phyloP scores from a whole-genome alignment of 2,888 invertebrate species.

The Parthenolecanium corni region DNA sequence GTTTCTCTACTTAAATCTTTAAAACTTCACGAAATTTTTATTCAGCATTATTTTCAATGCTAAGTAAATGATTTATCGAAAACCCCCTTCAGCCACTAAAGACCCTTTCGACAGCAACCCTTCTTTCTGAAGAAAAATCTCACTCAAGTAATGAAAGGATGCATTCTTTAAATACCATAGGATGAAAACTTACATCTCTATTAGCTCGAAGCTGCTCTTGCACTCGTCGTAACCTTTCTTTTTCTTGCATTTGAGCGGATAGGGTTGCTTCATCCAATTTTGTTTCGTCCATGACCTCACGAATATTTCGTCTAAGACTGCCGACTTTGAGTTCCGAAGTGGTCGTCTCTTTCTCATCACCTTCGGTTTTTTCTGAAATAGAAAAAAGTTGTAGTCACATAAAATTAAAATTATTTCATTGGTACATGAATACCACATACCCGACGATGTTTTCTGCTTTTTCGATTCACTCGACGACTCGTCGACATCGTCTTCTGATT shows the following conservation, averaged over 20 bases:
- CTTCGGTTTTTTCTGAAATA: slow-evolving; percentile 36
- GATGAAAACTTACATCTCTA: slow-evolving; percentile 47
- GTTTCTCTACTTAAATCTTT: too few species aligned
- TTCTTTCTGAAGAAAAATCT: too few species aligned
- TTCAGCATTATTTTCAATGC: too few species aligned
- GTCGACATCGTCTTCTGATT: background rate
- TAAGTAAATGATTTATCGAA: too few species aligned
- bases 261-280: slow-evolving; percentile 85
- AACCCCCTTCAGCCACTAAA: too few species aligned
- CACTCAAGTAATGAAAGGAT: too few species aligned
- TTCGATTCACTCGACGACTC: slow-evolving; percentile 7
- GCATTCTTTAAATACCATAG: too few species aligned
- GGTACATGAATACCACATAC: background rate
- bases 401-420: background rate
- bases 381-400: background rate
- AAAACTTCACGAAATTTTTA: too few species aligned
- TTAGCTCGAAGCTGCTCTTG: slow-evolving; percentile 76
- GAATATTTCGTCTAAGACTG: slow-evolving; percentile 71
- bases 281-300: slow-evolving; percentile 87
- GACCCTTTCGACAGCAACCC: too few species aligned
- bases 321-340: slow-evolving; percentile 41
- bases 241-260: slow-evolving; percentile 84
- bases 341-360: slow-evolving; percentile 37
- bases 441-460: slow-evolving; percentile 13
- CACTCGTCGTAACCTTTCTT: slow-evolving; percentile 70